phyloP scores from a whole-genome alignment of 2,888 invertebrate species.

The Drosophila ochracea region DNA sequence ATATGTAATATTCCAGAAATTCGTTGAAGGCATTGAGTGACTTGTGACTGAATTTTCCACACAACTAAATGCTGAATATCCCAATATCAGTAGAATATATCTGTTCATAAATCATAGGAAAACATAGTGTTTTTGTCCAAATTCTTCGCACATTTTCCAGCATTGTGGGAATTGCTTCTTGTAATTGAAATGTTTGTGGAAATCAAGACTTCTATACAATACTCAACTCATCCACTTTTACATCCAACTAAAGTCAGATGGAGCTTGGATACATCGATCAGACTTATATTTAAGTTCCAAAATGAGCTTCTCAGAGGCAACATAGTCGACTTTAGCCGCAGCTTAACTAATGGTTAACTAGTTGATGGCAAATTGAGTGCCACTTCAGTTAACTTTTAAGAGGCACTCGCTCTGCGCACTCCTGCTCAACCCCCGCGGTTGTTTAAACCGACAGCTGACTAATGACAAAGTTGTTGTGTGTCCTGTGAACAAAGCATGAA shows the following conservation, averaged over 20 bases:
- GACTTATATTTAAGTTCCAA: neutral
- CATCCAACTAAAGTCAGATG: neutral
- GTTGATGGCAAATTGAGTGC: slow-evolving; percentile 31
- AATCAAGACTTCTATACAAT: neutral
- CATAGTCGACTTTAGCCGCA: neutral
- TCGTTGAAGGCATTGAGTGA: neutral
- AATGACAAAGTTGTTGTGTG: slow-evolving; percentile 66
- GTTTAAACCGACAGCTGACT: slow-evolving; percentile 38
- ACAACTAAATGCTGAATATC: neutral
- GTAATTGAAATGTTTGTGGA: neutral
- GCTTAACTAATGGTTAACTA: slow-evolving; percentile 22
- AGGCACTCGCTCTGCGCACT: slow-evolving; percentile 21
- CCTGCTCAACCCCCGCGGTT: neutral
- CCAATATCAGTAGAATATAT: neutral
- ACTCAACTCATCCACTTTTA: neutral
- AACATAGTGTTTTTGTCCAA: neutral
- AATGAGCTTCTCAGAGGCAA: neutral
- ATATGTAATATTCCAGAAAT: neutral
- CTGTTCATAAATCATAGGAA: neutral
- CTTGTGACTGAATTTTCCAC: too few species aligned
- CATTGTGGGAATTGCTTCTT: neutral
- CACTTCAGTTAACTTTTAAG: slow-evolving; percentile 52
- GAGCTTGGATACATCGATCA: neutral
- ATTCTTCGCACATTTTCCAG: neutral
- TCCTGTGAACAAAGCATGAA: slow-evolving; percentile 45